Percentiles rank a stretch among this genome's conserved stretches.
Conservation (phyloP, 2,113 vertebrate genomes). For the Burhinus bistriatus region DNA sequence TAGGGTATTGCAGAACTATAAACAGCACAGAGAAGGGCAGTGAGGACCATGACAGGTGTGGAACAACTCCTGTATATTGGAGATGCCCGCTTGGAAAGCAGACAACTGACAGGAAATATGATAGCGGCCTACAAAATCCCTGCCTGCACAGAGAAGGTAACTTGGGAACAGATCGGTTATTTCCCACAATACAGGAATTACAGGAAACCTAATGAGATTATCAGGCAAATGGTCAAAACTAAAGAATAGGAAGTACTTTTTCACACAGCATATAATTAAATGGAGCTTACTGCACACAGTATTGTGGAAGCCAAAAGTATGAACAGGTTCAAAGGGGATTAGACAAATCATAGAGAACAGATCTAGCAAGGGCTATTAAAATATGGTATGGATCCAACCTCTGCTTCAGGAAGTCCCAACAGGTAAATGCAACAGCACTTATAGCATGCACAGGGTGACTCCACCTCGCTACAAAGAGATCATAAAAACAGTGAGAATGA, state of each 20-base stretch:
- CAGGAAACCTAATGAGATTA: neutral
- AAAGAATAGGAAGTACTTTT: slow-evolving; percentile 27
- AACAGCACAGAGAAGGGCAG: neutral
- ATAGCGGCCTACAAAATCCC: neutral
- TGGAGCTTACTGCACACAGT: neutral
- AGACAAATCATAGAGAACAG: slow-evolving; percentile 16
- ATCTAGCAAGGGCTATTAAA: slow-evolving; percentile 8
- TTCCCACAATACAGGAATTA: slow-evolving; percentile 1
- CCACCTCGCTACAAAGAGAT: neutral
- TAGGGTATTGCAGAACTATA: neutral
- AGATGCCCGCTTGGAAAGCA: neutral
- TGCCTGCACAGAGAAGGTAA: neutral
- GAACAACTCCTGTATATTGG: neutral
- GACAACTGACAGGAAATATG: neutral
- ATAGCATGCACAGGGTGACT: neutral
- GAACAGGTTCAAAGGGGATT: neutral
- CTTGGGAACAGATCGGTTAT: neutral
- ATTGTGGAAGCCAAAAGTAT: neutral
- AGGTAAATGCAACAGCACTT: slow-evolving; percentile 24
- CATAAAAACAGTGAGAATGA: neutral
- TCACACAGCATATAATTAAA: slow-evolving; percentile 19
- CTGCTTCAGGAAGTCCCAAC: neutral
- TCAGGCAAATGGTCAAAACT: neutral
- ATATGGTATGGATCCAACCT: neutral
- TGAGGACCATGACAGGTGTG: neutral